Base-by-base conservation (phyloP, 2,888 invertebrate species). In the Ormyrus rosae region DNA sequence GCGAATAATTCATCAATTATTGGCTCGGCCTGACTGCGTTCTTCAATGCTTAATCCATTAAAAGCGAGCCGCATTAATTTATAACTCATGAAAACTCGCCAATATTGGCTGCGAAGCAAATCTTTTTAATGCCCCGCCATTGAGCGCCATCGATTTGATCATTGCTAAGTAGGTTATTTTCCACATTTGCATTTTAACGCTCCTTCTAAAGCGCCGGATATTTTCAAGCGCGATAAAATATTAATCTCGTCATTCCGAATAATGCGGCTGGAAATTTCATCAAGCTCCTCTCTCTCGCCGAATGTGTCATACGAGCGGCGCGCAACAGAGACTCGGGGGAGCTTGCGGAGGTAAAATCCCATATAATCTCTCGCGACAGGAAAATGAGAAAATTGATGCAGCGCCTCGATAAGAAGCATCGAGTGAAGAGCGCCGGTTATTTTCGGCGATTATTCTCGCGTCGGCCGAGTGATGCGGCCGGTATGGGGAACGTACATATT, bases 301-400 rank as follows among this genome's bases (percentile, higher is more conserved):
- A 34, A 34, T 34, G 34, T 34, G 34, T 34, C 34, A 34, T 34
- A 34, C 34, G 34, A 34, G 34, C 34, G 3, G 34, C 34, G 34
- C 34, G 34, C 34, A 34, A 34, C 4, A 34, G 34, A 34, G 34
- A 34, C 34, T 34, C 34, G 34, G 34, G 34, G 34, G 34, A 0
- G 34, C 34, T 34, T 34, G 3, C 4, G 34, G 34, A 4, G 34
- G 34, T 4, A 34, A 34, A 34, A 34, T 34, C 34, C 34, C 34
- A 34, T 34, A 50, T 53, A 6, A 50, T 65, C 50, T 48, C 9
- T 48, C 64, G 19, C 34, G 73, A 56, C 64, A 55, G 55, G 48
- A 64, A 64, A 64, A 55, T 73, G 64, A 55, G 55, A 64, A 56
- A 64, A 64, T 46, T 55, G 64, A 73, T 55, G 55, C 13, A 13